Evolutionary conservation across 1,140 invertebrate species (phyloP), one percentile per base, ranked within the genome.

Genomic region (Ips nitidus): DNA sequence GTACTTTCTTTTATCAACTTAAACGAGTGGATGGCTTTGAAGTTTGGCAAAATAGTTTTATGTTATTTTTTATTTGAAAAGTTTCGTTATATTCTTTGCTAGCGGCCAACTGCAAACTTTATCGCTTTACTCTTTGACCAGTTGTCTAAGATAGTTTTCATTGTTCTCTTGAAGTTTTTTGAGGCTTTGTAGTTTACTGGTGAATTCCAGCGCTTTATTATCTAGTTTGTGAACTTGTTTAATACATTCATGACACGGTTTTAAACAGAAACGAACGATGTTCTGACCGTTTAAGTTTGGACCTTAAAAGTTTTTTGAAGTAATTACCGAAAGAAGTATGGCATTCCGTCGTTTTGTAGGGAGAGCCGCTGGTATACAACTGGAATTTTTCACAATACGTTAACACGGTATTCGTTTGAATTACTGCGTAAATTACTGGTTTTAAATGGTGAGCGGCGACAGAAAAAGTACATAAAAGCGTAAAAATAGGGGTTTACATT

Each of bases 351-450:
- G 6, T 8, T 22, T 50, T 6, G 22, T 50, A 22, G 45, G 22
- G 45, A 50, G 45, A 8, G 6, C 45, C 45, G 22, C 22, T 22
- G 22, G 22, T 22, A 22, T 22, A 22, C 22, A 22, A 22, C 22
- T 0, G 22, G 45, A 50, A 50, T 50, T 58, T 58, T 58, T 57
- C 41, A 47, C 52, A 66, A 64, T 64, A 57, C 2, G 52, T 66
- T 66, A 56, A 66, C 53, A 66, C 56, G 64, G 52, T 57, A 57
- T 66, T 66, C 52, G 52, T 40, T 39, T 64, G 50, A 66, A 66
- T 66, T 66, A 66, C 53, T 39, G 52, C 8, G 22, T 58, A 41
- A 57, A 58, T 63, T 52, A 63, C 47, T 52, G 37, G 37, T 50
- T 50, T 39, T 50, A 66, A 66, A 57, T 43, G 53, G 37, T 42